Conservation (phyloP, 2,113 vertebrate species). For the Microcebus lehilahytsara region DNA sequence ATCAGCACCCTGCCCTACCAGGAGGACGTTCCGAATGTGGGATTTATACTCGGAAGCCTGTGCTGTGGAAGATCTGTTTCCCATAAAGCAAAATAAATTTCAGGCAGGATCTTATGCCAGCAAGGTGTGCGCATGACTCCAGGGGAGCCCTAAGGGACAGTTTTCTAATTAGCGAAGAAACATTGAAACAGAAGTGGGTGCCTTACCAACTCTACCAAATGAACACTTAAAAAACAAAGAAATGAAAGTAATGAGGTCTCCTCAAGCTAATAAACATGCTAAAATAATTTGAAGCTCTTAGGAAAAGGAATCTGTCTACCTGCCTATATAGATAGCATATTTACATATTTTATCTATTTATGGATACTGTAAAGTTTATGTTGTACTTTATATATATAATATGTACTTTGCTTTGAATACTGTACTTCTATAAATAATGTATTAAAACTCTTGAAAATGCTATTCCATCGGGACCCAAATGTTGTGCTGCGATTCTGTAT, state of each 20-base stretch:
- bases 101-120: not conserved
- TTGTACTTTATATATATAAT: not conserved
- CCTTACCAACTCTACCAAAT: not conserved
- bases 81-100: not conserved
- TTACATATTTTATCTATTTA: not conserved
- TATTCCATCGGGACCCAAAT: not conserved
- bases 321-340: no score
- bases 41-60: not conserved
- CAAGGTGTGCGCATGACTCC: not conserved
- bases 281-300: not conserved
- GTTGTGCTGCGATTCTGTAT: not conserved
- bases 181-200: not conserved
- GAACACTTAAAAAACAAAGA: not conserved
- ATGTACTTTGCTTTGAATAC: not conserved
- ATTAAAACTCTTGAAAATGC: not conserved
- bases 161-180: constrained; percentile 51
- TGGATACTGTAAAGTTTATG: not conserved
- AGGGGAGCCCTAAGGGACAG: not conserved
- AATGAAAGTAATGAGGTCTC: not conserved
- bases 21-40: not conserved
- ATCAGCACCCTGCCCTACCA: not conserved
- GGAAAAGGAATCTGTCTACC: not conserved
- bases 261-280: not conserved
- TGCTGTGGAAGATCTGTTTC: not conserved
- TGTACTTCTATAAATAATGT: not conserved